These are phyloP conservation scores for Saturnia pavonia DNA, from an alignment of 2,888 invertebrate genomes.

Conservation along the genomic window DNA sequence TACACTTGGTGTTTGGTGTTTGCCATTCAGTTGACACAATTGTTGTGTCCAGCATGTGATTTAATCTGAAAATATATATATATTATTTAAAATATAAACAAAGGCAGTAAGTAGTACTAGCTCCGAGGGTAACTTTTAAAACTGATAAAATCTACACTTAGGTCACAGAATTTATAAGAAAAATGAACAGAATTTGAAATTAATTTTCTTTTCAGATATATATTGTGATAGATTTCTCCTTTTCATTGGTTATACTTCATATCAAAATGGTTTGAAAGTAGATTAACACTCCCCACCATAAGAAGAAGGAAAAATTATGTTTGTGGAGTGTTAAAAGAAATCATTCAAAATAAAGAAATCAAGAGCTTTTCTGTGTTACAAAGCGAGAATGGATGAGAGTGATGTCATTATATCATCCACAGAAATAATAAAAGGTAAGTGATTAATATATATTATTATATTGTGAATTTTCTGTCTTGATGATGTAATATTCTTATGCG, in stretches of 20 bases:
- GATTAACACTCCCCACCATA: neutral
- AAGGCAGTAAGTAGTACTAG: neutral
- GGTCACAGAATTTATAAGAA: no score
- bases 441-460: slow-evolving; percentile 13
- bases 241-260: neutral
- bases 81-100: neutral
- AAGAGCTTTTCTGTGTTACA: slow-evolving; percentile 67
- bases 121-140: neutral
- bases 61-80: neutral
- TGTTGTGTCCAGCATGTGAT: neutral
- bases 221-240: no score
- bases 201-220: no score
- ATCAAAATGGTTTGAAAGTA: slow-evolving; percentile 4
- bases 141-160: neutral
- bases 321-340: slow-evolving; percentile 16
- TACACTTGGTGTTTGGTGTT: no score
- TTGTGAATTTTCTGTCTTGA: slow-evolving; percentile 4
- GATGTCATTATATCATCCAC: slow-evolving; percentile 84
- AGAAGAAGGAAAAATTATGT: neutral
- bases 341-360: slow-evolving; percentile 68
- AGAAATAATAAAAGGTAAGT: slow-evolving; percentile 85
- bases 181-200: no score
- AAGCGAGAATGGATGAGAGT: slow-evolving; percentile 74
- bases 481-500: neutral
- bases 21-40: no score